Evolutionary conservation across 2,888 invertebrate species (phyloP), one percentile per base, ranked within the genome.

Genomic region (Deroplatys truncata): DNA sequence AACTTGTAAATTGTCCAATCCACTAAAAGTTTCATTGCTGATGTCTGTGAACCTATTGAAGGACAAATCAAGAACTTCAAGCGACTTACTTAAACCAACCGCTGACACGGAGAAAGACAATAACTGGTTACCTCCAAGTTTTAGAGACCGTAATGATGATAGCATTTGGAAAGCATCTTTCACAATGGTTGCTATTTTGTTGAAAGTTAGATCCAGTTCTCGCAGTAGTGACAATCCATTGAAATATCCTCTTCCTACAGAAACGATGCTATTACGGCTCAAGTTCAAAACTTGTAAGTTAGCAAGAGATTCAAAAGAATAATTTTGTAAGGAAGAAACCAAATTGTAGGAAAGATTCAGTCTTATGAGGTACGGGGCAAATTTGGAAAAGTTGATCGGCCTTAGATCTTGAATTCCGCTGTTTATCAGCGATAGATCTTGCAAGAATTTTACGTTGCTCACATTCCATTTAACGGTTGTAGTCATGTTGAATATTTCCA

Each of bases 161-260:
- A 99, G 95, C 92, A 97, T 96, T 92, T 97, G 97, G 91, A 98
- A 84, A 29, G 28, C 85, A n/a, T 9, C 83, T n/a, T 56, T 86
- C n/a, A 98, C 98, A 82, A 98, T 96, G 5, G 95, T 94, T 87
- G 94, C 94, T 89, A 98, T 95, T 91, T 96, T 95, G 92, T 98
- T 98, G 91, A 96, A 95, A 16, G 97, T 97, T 90, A 98, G 95
- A 92, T 98, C 97, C 88, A 98, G 94, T 28, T 97, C 95, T 92
- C 97, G 97, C 31, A 98, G 93, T 28, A 28, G 31, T 16, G 16
- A 10, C 56, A 90, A 43, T 9, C 72, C 88, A 25, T 31, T 28
- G 84, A 90, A 72, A 88, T 86, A 91, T 85, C 90, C 91, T 43
- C 91, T 90, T 16, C 90, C 88, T 16, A 92, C 83, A 31, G 87